These are phyloP conservation scores for Coleophora flavipennella DNA, from an alignment of 2,888 invertebrate genomes.

Conservation along the genomic window DNA sequence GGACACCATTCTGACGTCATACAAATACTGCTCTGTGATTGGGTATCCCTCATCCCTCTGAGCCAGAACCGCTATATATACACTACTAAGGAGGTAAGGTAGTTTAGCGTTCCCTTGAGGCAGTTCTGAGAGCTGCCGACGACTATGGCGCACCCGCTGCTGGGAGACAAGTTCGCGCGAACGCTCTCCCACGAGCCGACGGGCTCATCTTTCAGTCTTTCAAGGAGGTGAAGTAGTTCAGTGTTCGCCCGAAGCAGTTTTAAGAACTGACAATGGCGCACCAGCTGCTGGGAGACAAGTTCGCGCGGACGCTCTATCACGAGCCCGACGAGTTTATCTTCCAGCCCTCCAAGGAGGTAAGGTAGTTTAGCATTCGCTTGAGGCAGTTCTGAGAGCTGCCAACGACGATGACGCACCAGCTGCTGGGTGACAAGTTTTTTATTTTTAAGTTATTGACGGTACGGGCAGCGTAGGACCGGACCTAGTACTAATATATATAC, in stretches of 20 bases:
- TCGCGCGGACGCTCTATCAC: slow-evolving; percentile 87
- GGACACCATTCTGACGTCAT: too few species aligned
- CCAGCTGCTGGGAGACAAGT: slow-evolving; percentile 85
- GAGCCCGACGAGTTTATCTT: slow-evolving; percentile 99
- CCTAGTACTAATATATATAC: too few species aligned
- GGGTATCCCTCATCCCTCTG: too few species aligned
- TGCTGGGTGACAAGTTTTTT: slow-evolving; percentile 91
- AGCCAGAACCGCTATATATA: too few species aligned
- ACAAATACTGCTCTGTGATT: too few species aligned
- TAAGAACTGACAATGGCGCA: slow-evolving; percentile 85
- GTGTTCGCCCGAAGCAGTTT: slow-evolving; percentile 92
- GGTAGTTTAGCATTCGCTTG: slow-evolving; percentile 9
- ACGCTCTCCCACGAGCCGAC: slow-evolving; percentile 93
- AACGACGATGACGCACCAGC: slow-evolving; percentile 75
- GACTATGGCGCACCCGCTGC: slow-evolving; percentile 77
- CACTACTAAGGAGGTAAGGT: slow-evolving; percentile 84
- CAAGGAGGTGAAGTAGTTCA: slow-evolving; percentile 88
- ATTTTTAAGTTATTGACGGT: too few species aligned
- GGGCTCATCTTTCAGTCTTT: slow-evolving; percentile 98
- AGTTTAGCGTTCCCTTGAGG: slow-evolving; percentile 92
- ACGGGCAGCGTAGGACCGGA: too few species aligned
- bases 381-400: slow-evolving; percentile 62
- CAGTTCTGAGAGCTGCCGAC: slow-evolving; percentile 91
- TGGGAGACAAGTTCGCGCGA: slow-evolving; percentile 89
- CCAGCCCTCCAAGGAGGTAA: slow-evolving; percentile 89